These are phyloP conservation scores for Rhinella marina DNA, from an alignment of 2,797 vertebrate genomes.

Conservation along the genomic window DNA sequence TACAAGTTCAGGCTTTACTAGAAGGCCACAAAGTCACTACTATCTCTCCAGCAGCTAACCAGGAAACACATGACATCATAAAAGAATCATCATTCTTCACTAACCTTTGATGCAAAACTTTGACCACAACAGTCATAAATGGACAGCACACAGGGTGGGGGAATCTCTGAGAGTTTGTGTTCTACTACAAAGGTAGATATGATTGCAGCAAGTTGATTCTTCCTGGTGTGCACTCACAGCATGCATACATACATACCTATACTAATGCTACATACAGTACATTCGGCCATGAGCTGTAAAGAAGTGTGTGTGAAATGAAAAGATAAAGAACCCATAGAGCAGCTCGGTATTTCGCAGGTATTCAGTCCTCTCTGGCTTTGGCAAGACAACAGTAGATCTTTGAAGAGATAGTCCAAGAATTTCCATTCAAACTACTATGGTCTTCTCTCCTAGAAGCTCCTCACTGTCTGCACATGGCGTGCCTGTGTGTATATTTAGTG, in stretches of 20 bases:
- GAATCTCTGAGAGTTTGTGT: not conserved
- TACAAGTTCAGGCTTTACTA: slow-evolving; percentile 24
- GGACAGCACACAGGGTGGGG: slow-evolving; percentile 2
- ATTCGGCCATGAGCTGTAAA: not conserved
- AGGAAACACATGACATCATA: slow-evolving; percentile 70
- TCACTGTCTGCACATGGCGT: slow-evolving; percentile 35
- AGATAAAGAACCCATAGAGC: not conserved
- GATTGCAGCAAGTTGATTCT: not conserved
- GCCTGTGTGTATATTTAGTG: slow-evolving; percentile 22
- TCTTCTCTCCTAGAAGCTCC: slow-evolving; percentile 12
- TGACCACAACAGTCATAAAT: slow-evolving; percentile 68
- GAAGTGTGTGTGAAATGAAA: not conserved
- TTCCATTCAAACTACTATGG: slow-evolving; percentile 6
- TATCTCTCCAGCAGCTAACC: slow-evolving; percentile 67
- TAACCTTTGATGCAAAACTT: slow-evolving; percentile 67
- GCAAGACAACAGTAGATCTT: slow-evolving; percentile 34
- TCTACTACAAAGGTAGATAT: slow-evolving; percentile 59
- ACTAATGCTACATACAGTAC: not conserved
- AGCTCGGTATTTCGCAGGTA: slow-evolving; percentile 25
- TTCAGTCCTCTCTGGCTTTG: slow-evolving; percentile 12
- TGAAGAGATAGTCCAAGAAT: slow-evolving; percentile 39
- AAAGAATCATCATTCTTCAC: slow-evolving; percentile 63
- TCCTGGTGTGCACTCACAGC: not conserved
- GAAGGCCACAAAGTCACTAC: slow-evolving; percentile 67
- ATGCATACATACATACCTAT: not conserved